A percentile compares a stretch with the other conserved stretches of the same genome.
Evolutionary conservation across 2,888 invertebrate genomes (phyloP).

Genomic region (Cepaea hortensis): DNA sequence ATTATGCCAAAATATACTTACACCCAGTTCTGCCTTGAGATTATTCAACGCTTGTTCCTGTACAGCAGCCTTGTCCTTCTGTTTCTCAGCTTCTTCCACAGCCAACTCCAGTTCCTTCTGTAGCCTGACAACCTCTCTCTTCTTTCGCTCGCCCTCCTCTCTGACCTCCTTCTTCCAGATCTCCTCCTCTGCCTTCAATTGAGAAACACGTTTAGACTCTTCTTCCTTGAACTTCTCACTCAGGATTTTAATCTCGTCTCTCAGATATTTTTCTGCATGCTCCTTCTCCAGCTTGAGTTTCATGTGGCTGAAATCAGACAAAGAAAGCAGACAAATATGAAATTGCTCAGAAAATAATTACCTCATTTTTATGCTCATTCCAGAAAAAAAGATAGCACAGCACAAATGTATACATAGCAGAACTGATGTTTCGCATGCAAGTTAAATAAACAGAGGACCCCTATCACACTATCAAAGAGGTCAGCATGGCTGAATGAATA

Average conservation of each 20-base stretch:
- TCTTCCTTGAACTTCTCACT: slow-evolving; percentile 51
- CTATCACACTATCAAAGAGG: no score
- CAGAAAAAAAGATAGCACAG: no score
- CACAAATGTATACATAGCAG: no score
- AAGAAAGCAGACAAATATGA: not conserved
- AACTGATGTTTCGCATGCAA: no score
- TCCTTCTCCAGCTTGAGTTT: slow-evolving; percentile 59
- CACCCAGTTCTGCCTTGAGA: slow-evolving; percentile 19
- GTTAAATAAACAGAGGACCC: no score
- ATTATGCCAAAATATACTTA: not conserved
- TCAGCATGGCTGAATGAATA: no score
- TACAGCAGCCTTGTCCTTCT: slow-evolving; percentile 1
- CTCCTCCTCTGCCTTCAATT: slow-evolving; percentile 45
- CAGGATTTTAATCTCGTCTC: slow-evolving; percentile 53
- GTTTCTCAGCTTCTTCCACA: slow-evolving; percentile 36
- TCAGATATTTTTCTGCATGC: slow-evolving; percentile 55
- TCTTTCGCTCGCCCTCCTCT: slow-evolving; percentile 44
- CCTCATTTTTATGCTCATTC: no score
- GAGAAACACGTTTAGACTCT: slow-evolving; percentile 48
- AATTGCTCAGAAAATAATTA: no score
- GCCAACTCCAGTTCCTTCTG: slow-evolving; percentile 41
- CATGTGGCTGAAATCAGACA: slow-evolving; percentile 60
- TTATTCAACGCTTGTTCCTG: not conserved
- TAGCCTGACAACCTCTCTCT: slow-evolving; percentile 43
- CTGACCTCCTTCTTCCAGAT: slow-evolving; percentile 50